Percentiles rank a stretch among this genome's conserved stretches.
phyloP scores from a whole-genome alignment of 2,113 vertebrate genomes.

The Aramus guarauna region DNA sequence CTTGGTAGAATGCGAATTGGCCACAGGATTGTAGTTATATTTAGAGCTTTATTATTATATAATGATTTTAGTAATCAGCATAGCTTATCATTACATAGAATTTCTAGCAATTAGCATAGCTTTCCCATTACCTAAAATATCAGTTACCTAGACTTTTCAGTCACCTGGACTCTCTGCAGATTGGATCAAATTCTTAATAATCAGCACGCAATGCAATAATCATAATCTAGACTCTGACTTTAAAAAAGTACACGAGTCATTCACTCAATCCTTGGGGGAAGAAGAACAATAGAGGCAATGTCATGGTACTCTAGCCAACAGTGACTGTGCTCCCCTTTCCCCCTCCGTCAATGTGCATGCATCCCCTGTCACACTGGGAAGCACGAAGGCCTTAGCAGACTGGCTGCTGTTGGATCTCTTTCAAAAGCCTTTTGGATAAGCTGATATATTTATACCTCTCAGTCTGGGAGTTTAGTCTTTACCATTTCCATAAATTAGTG shows the following conservation, averaged over 20 bases:
- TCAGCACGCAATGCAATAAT: background rate
- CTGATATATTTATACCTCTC: background rate
- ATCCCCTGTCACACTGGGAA: background rate
- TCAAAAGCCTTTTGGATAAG: background rate
- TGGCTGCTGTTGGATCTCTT: background rate
- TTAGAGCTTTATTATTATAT: too few relatives aligned
- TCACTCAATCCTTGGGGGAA: background rate
- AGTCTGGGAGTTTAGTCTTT: background rate
- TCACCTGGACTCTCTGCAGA: background rate
- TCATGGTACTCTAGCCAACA: background rate
- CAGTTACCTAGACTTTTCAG: too few relatives aligned
- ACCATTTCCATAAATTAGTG: background rate
- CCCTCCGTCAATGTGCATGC: background rate
- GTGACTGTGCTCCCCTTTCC: background rate
- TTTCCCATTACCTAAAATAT: too few relatives aligned
- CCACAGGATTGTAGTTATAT: too few relatives aligned
- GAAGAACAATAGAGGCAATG: background rate
- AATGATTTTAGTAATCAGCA: too few relatives aligned
- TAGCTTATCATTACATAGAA: too few relatives aligned
- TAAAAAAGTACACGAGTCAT: background rate
- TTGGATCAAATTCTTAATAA: background rate
- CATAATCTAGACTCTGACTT: background rate
- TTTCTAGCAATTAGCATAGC: too few relatives aligned
- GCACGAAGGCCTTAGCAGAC: background rate
- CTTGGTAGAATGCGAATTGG: too few relatives aligned